Percentiles rank a stretch among this genome's conserved stretches.
These are phyloP conservation scores for Macropodus opercularis DNA, from an alignment of 2,797 vertebrate species.

Conservation along the genomic window DNA sequence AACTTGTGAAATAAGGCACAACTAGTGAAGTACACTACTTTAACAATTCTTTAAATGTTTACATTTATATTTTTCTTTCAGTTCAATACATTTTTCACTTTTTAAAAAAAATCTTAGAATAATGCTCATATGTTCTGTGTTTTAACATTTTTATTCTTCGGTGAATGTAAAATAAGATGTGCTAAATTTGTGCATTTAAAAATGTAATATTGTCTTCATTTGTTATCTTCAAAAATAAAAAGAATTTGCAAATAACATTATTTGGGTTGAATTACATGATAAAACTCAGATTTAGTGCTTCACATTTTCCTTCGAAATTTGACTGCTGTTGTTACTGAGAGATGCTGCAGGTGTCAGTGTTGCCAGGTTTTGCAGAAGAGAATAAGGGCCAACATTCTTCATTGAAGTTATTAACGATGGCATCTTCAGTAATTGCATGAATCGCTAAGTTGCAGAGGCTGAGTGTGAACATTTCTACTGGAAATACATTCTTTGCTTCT, in stretches of 20 bases:
- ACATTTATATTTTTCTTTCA: too few species aligned
- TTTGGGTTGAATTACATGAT: conserved; percentile 36
- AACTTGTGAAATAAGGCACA: too few species aligned
- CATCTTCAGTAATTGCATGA: neutral
- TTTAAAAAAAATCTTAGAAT: too few species aligned
- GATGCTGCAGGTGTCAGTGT: conserved; percentile 46
- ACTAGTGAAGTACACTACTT: too few species aligned
- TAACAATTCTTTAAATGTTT: too few species aligned
- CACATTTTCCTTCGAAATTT: too few species aligned
- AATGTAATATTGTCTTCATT: conserved; percentile 14
- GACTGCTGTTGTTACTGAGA: neutral
- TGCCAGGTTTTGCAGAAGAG: neutral
- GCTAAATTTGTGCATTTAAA: neutral
- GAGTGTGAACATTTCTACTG: neutral
- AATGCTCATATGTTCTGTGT: too few species aligned
- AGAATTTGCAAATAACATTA: conserved; percentile 35
- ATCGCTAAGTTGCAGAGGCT: neutral
- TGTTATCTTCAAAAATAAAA: conserved; percentile 46
- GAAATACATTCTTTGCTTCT: too few species aligned
- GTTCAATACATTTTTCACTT: too few species aligned
- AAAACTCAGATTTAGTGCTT: too few species aligned
- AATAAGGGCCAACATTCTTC: too few species aligned
- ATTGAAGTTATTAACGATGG: neutral
- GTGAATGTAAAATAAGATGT: neutral
- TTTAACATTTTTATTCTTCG: too few species aligned